Percentiles rank a stretch among this genome's conserved stretches.
These are phyloP conservation scores for Drosophila aldrichi DNA, from an alignment of 2,888 invertebrate genomes.

Conservation along the genomic window DNA sequence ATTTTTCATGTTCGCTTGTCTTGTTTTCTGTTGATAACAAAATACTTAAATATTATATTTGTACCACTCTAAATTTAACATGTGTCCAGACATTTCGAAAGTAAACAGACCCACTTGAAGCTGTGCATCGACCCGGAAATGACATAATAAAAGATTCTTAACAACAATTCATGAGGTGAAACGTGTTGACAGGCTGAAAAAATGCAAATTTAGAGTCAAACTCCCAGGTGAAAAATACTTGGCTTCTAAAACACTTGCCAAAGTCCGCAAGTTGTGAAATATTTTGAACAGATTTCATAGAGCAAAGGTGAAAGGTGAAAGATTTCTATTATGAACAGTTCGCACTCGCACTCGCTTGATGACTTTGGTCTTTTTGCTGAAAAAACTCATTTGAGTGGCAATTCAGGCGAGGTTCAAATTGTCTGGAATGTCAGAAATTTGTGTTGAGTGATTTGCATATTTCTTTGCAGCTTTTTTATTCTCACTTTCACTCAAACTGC, in stretches of 20 bases:
- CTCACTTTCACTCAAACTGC: constrained; percentile 13
- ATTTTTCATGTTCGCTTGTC: neutral
- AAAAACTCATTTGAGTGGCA: constrained; percentile 36
- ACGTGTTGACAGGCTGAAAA: neutral
- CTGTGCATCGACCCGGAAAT: constrained; percentile 10
- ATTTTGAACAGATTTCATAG: constrained; percentile 20
- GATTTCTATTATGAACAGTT: neutral
- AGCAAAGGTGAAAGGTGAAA: constrained; percentile 11
- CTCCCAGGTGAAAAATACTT: constrained; percentile 9
- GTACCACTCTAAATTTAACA: constrained; percentile 15
- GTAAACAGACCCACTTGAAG: constrained; percentile 11
- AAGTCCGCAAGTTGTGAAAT: neutral
- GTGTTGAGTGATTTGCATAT: constrained; percentile 66
- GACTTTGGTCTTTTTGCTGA: constrained; percentile 31
- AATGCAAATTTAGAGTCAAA: neutral
- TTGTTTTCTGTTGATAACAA: constrained; percentile 17
- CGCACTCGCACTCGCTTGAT: constrained; percentile 9
- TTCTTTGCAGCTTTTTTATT: constrained; percentile 18
- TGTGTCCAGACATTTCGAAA: constrained; percentile 23
- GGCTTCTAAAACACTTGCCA: neutral
- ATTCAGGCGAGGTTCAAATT: constrained; percentile 20
- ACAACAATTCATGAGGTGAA: neutral
- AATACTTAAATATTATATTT: constrained; percentile 5
- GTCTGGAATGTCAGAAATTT: constrained; percentile 38
- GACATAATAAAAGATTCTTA: constrained; percentile 8